Evolutionary conservation across 2,797 vertebrate genomes (phyloP), one percentile per base, ranked within the genome.

Genomic region (Melanotaenia maccullochi): DNA sequence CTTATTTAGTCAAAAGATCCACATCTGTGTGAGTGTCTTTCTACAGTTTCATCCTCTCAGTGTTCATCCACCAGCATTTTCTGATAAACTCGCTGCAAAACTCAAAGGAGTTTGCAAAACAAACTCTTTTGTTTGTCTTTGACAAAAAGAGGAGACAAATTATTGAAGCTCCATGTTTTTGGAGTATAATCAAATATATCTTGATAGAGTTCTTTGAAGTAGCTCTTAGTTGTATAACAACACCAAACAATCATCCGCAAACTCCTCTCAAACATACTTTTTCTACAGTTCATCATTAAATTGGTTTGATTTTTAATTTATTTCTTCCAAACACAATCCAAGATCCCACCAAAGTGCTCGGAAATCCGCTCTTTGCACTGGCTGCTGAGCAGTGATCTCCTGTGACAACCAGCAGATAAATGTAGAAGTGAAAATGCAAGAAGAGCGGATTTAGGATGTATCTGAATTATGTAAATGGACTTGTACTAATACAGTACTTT

Each of bases 161-260:
- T 78, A 67, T 74, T 72, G 35, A 74, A 51, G 32, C 1, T 20
- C 12, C 44, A 35, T 6, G 60, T 78, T 69, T 67, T 36, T 68
- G 9, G 28, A 67, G 42, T 57, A 25, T 52, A 66, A 82, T 79
- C 61, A 65, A 60, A 30, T 56, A 61, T 20, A 14, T 22, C 13
- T 72, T 71, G 32, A 33, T 33, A 7, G 32, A 33, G 32, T 33
- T 33, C 5, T 33, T 30, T 33, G 32, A 33, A 78, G 56, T 4
- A 35, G 56, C 54, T 66, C 57, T 60, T 1, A 0, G 4, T 25
- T 66, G 55, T 35, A 73, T 60, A 67, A 57, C 47, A 42, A 55
- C 52, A 63, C 24, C 20, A 71, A 68, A 38, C 30, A 6, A n/a
- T 9, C 9, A 25, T n/a, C n/a, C 22, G 12, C n/a, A 65, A 6